Conservation (phyloP, 37 sponge, comb jelly and placozoan species). For the Beroe forskalii region DNA sequence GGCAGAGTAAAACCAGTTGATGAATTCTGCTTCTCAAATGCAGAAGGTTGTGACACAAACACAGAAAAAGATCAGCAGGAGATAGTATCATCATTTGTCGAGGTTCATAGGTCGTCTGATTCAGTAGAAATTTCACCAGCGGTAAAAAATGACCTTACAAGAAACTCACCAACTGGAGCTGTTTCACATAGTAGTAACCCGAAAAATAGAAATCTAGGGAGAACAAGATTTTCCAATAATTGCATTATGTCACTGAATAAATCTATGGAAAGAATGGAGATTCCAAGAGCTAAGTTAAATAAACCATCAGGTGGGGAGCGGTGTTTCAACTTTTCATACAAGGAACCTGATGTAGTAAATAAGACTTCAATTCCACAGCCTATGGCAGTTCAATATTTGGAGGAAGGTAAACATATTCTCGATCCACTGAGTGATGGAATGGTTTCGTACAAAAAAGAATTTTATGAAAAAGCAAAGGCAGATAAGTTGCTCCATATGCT, state of each 20-base stretch:
- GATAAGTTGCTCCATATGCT: constrained; percentile 38
- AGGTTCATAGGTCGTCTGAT: no score
- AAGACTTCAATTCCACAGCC: not conserved
- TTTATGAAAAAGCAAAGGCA: not conserved
- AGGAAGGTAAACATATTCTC: constrained; percentile 1
- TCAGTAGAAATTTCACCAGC: no score
- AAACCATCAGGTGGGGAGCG: not conserved
- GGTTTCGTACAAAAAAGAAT: not conserved
- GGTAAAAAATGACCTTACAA: no score
- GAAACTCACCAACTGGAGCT: no score
- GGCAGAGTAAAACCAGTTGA: no score
- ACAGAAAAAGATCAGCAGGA: no score
- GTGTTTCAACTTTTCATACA: constrained; percentile 54
- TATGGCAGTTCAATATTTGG: not conserved
- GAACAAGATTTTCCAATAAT: not conserved
- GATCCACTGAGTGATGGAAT: not conserved
- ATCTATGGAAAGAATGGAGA: not conserved
- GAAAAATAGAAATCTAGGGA: constrained; percentile 8
- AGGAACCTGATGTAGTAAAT: not conserved
- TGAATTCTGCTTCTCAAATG: no score
- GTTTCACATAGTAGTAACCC: not conserved
- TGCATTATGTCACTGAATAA: not conserved
- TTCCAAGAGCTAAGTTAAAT: not conserved
- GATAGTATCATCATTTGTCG: no score
- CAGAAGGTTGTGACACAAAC: no score